Conservation (phyloP, 2,797 vertebrate species). For the Pristis pectinata region DNA sequence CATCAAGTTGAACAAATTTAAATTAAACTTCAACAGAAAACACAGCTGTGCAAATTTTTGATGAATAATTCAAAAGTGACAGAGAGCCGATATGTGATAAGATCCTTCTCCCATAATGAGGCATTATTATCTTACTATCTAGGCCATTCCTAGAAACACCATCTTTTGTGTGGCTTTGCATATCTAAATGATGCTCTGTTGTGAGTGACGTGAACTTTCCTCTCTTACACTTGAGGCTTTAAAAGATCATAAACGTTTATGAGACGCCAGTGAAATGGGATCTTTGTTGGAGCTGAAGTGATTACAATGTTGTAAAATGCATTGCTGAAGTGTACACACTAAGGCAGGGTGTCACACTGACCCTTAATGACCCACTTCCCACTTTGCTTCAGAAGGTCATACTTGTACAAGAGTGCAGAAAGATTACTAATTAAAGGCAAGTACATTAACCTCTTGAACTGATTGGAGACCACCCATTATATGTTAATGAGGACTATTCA, state of each 20-base stretch:
- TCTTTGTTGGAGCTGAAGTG: constrained; percentile 44
- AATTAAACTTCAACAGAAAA: not conserved
- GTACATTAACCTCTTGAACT: constrained; percentile 37
- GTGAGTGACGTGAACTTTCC: constrained; percentile 47
- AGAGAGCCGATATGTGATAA: not conserved
- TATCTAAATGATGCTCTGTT: not conserved
- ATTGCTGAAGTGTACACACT: constrained; percentile 8
- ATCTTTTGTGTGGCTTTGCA: not conserved
- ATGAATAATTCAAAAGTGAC: not conserved
- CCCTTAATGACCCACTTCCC: constrained; percentile 43
- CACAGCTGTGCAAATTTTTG: not conserved
- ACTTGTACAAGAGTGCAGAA: constrained; percentile 45
- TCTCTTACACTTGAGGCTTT: constrained; percentile 46
- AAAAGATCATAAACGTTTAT: constrained; percentile 52
- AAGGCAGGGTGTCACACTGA: constrained; percentile 41
- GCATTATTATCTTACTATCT: not conserved
- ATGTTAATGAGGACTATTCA: constrained; percentile 9
- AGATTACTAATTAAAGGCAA: constrained; percentile 40
- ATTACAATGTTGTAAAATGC: constrained; percentile 42
- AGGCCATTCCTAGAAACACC: not conserved
- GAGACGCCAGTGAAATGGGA: constrained; percentile 45
- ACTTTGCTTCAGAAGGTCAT: constrained; percentile 43
- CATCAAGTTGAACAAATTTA: not conserved
- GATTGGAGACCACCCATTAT: constrained; percentile 37
- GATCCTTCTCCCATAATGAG: not conserved